phyloP scores from a whole-genome alignment of 2,888 invertebrate species.

The Orchesella flavescens region DNA sequence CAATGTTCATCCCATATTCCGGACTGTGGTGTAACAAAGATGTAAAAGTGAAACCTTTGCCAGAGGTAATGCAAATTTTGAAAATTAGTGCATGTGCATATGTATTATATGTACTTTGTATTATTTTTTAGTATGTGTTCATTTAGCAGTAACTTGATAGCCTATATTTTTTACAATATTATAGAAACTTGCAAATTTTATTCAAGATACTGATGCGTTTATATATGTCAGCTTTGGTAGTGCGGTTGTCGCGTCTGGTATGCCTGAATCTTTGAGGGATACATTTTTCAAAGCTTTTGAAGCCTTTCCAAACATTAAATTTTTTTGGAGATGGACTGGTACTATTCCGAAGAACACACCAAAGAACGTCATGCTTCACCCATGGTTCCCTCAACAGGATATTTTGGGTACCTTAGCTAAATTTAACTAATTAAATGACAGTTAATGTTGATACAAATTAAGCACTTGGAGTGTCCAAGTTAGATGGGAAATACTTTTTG shows the following conservation, averaged over 20 bases:
- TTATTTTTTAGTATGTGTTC: neutral
- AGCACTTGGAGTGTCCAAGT: too few species aligned
- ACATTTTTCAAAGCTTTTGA: conserved; percentile 62
- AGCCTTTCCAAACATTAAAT: conserved; percentile 53
- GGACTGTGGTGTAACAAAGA: conserved; percentile 41
- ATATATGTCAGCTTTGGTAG: conserved; percentile 68
- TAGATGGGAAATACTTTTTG: neutral
- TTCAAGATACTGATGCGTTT: conserved; percentile 57
- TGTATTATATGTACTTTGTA: neutral
- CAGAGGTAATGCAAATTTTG: conserved; percentile 11
- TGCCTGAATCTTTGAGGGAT: conserved; percentile 37
- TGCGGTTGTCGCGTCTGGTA: conserved; percentile 16
- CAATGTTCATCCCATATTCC: conserved; percentile 25
- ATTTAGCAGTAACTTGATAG: too few species aligned
- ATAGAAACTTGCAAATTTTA: conserved; percentile 70
- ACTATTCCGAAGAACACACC: conserved; percentile 58
- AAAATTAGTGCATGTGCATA: neutral
- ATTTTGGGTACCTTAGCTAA: conserved; percentile 51
- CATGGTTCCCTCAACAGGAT: conserved; percentile 72
- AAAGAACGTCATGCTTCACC: conserved; percentile 66
- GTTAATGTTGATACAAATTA: too few species aligned
- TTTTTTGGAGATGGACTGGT: conserved; percentile 72
- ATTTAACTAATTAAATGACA: too few species aligned
- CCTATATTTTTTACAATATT: conserved; percentile 61
- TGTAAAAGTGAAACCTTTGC: conserved; percentile 14